phyloP scores from a whole-genome alignment of 1,140 invertebrate species.

The Zaprionus kolodkinae region DNA sequence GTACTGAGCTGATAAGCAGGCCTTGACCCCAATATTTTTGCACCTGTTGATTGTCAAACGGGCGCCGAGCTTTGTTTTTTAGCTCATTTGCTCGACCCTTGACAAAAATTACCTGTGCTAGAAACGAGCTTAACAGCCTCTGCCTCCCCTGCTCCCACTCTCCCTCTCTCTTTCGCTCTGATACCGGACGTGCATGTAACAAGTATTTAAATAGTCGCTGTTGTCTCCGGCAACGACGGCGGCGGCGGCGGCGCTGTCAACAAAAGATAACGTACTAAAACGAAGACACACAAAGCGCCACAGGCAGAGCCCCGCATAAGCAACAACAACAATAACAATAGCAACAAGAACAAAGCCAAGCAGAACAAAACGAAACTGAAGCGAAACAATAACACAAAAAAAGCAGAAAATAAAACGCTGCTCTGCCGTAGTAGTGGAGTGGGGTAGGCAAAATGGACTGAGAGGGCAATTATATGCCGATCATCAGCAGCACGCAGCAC shows the following conservation, averaged over 20 bases:
- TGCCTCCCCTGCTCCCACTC: background rate
- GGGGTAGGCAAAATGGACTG: background rate
- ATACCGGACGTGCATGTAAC: conserved; percentile 32
- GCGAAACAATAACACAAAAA: background rate
- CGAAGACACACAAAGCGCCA: conserved; percentile 18
- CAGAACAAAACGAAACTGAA: background rate
- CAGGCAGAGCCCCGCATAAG: conserved; percentile 5
- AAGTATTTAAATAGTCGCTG: conserved; percentile 33
- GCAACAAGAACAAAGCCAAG: background rate
- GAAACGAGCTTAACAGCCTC: background rate
- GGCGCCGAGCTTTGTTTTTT: background rate
- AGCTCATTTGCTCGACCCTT: conserved; percentile 5
- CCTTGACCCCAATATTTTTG: background rate
- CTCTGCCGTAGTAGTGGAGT: background rate
- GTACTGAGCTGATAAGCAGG: background rate
- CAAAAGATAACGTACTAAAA: conserved; percentile 48
- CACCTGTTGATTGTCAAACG: conserved; percentile 18
- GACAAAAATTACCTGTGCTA: background rate
- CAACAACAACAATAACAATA: conserved; percentile 5
- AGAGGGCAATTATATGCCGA: conserved; percentile 24
- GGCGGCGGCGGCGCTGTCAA: conserved; percentile 28
- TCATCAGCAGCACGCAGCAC: conserved; percentile 27
- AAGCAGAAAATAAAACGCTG: background rate
- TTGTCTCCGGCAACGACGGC: background rate
- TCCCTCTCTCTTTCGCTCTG: conserved; percentile 1